Evolutionary conservation across 2,113 vertebrate species (phyloP), one percentile per base, ranked within the genome.

Genomic region (Menidia beryllina): DNA sequence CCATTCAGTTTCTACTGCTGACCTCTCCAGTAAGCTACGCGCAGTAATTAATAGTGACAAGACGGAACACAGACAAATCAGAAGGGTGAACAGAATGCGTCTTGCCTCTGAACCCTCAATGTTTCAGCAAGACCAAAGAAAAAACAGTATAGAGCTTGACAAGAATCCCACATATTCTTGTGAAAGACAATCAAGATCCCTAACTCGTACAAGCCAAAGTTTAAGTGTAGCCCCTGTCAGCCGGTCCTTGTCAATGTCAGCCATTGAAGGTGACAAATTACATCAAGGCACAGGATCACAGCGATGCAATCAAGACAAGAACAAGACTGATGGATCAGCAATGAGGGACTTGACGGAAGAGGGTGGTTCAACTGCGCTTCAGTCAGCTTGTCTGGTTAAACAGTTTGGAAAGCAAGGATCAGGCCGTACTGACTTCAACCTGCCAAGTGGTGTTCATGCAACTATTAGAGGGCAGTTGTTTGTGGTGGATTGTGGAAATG

Each of bases 401-500:
- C 93, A 93, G 54, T 93, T 94, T 84, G 95, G 94, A 47, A 95
- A 93, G 81, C 92, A 92, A 85, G 94, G 94, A 49, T 94, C 93
- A 43, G 92, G 92, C 24, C 90, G 92, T n/a, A 88, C 91, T 14
- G 94, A 95, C 72, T 91, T 95, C 66, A 93, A 92, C 21, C 69
- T 95, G 2, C 94, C 93, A 24, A 94, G 93, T 3, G 94, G 95
- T 1, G 26, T 94, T n/a, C 90, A 93, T 9, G 75, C 87, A 65
- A 91, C 91, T 1, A 53, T 67, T 1, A 87, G 91, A 64, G 94
- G 94, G 8, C 88, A 93, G 62, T 81, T 95, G 0, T 95, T 93
- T 56, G 87, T 95, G 24, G 94, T 95, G 39, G 95, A 95, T n/a
- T 94, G 93, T 51, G 94, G 94, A 17, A 95, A 95, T 6, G 90